Evolutionary conservation across 2,113 vertebrate species (phyloP).

Genomic region (Charadrius vociferus): DNA sequence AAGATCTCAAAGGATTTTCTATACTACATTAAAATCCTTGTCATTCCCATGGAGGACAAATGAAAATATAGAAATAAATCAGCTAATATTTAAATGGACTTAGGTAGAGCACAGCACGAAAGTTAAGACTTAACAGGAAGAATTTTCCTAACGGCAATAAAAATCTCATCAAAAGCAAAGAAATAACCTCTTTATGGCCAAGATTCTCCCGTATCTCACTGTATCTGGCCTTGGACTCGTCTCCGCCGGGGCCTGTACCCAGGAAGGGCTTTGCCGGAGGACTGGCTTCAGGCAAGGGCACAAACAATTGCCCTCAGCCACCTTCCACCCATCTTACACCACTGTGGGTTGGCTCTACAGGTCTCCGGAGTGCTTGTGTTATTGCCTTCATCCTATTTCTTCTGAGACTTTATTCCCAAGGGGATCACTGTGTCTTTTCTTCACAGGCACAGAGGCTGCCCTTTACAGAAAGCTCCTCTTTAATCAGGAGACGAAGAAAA

Average conservation of each 20-base stretch:
- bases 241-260: rapidly evolving
- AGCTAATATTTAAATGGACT: background rate
- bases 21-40: background rate
- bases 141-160: background rate
- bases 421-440: background rate
- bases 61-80: slow-evolving; percentile 2
- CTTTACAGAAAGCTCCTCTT: background rate
- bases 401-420: background rate
- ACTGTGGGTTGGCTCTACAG: background rate
- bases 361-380: background rate
- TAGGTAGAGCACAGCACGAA: background rate
- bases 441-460: background rate
- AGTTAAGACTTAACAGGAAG: background rate
- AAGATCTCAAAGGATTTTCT: background rate
- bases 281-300: background rate
- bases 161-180: background rate
- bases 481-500: background rate
- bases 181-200: background rate
- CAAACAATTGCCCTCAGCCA: background rate
- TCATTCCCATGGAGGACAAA: background rate
- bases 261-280: background rate
- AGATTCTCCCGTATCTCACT: rapidly evolving
- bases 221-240: rapidly evolving
- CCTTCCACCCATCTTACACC: background rate
- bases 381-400: background rate